Evolutionary conservation across 2,113 vertebrate species (phyloP).

Genomic region (Cyprinodon variegatus): DNA sequence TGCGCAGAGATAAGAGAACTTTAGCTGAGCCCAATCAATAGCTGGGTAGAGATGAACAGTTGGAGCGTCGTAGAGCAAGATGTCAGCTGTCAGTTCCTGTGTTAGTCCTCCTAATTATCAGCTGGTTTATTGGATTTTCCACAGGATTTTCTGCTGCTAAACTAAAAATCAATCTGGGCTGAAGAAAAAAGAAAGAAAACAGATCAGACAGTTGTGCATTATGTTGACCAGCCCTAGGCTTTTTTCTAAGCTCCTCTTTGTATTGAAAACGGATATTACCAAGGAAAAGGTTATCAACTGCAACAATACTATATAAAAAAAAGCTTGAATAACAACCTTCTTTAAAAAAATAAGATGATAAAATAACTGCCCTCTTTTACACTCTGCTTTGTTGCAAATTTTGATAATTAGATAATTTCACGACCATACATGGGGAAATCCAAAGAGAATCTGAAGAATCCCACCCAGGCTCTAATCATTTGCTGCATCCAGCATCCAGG

Average conservation of each 20-base stretch:
- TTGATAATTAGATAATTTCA: background rate
- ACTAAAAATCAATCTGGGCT: conserved; percentile 21
- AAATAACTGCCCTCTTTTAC: too few species aligned
- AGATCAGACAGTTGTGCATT: background rate
- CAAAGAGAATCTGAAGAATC: conserved; percentile 26
- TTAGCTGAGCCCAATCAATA: conserved; percentile 55
- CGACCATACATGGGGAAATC: conserved; percentile 30
- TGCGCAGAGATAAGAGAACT: conserved; percentile 59
- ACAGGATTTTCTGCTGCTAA: conserved; percentile 22
- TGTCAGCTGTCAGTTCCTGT: conserved; percentile 57
- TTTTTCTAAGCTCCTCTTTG: background rate
- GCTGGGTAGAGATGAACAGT: conserved; percentile 43
- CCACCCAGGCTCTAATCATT: conserved; percentile 62
- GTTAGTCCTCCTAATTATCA: conserved; percentile 46
- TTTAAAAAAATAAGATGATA: background rate
- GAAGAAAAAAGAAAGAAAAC: conserved; percentile 8
- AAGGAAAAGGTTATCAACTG: background rate
- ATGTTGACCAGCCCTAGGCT: background rate
- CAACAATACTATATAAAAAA: background rate
- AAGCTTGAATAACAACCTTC: background rate
- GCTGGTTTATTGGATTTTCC: conserved; percentile 34
- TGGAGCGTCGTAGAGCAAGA: conserved; percentile 37
- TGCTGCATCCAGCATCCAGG: conserved; percentile 20
- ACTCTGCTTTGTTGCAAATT: too few species aligned
- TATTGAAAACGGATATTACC: background rate